These are phyloP conservation scores for Leptopilina boulardi DNA, from an alignment of 1,140 invertebrate species.

Conservation along the genomic window DNA sequence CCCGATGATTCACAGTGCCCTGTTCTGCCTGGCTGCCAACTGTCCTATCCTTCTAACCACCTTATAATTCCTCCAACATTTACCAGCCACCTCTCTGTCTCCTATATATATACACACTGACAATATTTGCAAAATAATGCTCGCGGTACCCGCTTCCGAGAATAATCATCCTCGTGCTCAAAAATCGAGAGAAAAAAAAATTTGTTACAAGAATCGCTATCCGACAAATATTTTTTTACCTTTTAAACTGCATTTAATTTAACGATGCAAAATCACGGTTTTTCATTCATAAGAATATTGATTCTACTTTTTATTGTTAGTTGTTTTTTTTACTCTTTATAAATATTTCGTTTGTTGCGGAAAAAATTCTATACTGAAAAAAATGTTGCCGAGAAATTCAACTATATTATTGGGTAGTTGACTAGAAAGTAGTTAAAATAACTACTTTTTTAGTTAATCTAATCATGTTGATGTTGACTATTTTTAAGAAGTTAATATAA, in stretches of 20 bases:
- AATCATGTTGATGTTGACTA: no score
- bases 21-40: slow-evolving; percentile 36
- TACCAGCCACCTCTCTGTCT: slow-evolving; percentile 31
- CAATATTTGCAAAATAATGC: slow-evolving; percentile 20
- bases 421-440: no score
- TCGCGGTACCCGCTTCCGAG: slow-evolving; percentile 24
- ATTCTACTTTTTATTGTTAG: background rate
- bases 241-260: background rate
- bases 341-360: no score
- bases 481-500: no score
- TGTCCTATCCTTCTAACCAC: slow-evolving; percentile 45
- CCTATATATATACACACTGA: no score
- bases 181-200: background rate
- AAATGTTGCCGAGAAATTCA: no score
- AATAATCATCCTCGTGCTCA: background rate
- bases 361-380: no score
- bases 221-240: background rate
- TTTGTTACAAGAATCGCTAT: no score
- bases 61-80: slow-evolving; percentile 37
- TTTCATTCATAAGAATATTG: background rate
- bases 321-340: no score
- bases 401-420: no score
- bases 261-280: background rate
- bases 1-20: slow-evolving; percentile 45
- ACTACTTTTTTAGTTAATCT: no score